Base-by-base conservation (phyloP, 2,888 invertebrate genomes). In the Scaptomyza tumidula region DNA sequence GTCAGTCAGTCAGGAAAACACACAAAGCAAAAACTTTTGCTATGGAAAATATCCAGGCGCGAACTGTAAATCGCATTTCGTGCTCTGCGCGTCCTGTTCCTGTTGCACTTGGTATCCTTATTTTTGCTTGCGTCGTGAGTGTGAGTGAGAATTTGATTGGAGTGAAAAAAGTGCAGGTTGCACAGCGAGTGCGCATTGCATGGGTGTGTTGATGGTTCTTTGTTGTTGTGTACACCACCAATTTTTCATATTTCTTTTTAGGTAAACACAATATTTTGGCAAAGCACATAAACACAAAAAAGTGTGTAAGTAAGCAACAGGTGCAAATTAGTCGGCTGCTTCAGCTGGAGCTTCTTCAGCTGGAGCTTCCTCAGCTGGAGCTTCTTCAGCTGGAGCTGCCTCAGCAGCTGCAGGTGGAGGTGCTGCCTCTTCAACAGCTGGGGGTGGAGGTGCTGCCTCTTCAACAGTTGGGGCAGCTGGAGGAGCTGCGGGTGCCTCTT, bases 161-260 rank as follows among this genome's bases (percentile, higher is more conserved):
- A 75, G 75, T 71, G 75, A 71, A 71, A 75, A 71, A 71, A 71
- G 54, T 66, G 75, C 75, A 75, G 10, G 10, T 33, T 29, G 50
- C 55, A 58, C 44, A 65, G 75, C 75, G 74, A 71, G 46, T 75
- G 75, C 75, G 75, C 75, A 75, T 43, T 50, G 35, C 24, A n/a
- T 19, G 10, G 11, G 10, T 24, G 1, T 53, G 64, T 43, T 44
- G 41, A n/a, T 43, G 10, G 27, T 31, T 19, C 37, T 24, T 11
- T 31, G 27, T 19, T 41, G 39, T 10, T 68, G n/a, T 62, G 48
- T 74, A 79, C 43, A 78, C 62, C 62, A 65, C 35, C 57, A 60
- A 69, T 66, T 70, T 64, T 53, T 57, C 33, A 61, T 49, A 62
- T 57, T 55, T 55, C 46, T 53, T 43, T 53, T 56, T 59, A 56